phyloP scores from a whole-genome alignment of 2,888 invertebrate species.

The Andrena fulva region DNA sequence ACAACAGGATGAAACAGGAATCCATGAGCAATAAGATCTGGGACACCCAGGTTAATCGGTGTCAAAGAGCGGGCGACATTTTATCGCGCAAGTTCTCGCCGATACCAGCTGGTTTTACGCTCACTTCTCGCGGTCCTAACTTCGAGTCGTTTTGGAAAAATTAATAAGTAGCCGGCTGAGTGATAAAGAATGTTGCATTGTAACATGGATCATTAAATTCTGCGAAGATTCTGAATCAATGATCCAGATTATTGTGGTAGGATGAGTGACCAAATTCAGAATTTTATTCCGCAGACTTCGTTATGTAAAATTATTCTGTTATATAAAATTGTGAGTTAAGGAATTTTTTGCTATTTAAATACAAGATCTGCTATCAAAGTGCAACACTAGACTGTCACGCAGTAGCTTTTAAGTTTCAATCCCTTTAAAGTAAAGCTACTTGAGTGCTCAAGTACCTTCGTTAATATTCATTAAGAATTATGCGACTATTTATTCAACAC shows the following conservation, averaged over 20 bases:
- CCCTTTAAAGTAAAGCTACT: too few relatives aligned
- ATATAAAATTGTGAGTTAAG: too few relatives aligned
- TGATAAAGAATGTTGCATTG: neutral
- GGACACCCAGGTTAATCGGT: slow-evolving; percentile 28
- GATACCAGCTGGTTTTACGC: neutral
- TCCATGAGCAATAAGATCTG: slow-evolving; percentile 48
- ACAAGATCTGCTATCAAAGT: neutral
- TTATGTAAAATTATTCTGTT: too few relatives aligned
- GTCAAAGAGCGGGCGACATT: slow-evolving; percentile 54
- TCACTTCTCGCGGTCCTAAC: slow-evolving; percentile 33
- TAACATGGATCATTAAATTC: neutral
- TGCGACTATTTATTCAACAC: neutral
- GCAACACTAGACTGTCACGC: neutral
- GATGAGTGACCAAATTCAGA: neutral
- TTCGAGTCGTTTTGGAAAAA: slow-evolving; percentile 36
- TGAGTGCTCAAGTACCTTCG: neutral
- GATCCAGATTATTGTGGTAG: neutral
- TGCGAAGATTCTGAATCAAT: neutral
- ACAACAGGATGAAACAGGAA: slow-evolving; percentile 18
- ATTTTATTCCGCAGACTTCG: too few relatives aligned
- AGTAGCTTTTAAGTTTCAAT: too few relatives aligned
- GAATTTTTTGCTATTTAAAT: neutral
- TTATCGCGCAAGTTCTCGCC: slow-evolving; percentile 32
- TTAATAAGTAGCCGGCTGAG: slow-evolving; percentile 8
- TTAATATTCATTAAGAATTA: neutral